These are phyloP conservation scores for Halisarca cf. caerulea DNA, from an alignment of 37 sponge, comb jelly and placozoan species.

Conservation along the genomic window DNA sequence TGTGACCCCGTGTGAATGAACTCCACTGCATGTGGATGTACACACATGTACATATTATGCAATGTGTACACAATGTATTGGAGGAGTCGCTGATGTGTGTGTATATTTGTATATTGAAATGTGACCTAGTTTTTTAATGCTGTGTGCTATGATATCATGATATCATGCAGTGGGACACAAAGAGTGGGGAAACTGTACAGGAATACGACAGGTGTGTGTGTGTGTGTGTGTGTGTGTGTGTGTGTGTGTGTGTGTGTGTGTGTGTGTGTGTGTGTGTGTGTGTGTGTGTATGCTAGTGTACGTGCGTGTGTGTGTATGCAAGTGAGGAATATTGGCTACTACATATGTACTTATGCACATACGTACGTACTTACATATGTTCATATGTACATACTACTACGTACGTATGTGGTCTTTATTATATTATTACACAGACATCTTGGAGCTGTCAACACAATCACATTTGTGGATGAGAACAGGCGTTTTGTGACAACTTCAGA, in stretches of 20 bases:
- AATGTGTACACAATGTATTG: neutral
- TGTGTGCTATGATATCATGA: neutral
- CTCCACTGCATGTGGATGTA: neutral
- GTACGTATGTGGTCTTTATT: neutral
- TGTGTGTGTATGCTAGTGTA: no score
- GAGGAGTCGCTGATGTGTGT: neutral
- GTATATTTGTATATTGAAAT: neutral
- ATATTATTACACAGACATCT: constrained; percentile 74
- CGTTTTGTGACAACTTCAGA: constrained; percentile 97
- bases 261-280: no score
- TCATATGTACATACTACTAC: no score
- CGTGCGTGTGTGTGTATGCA: no score
- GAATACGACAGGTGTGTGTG: constrained; percentile 84
- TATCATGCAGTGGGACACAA: constrained; percentile 78
- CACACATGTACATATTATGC: neutral
- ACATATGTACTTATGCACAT: no score
- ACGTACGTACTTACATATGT: no score
- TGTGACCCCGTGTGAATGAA: neutral
- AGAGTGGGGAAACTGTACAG: constrained; percentile 85
- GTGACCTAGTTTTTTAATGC: neutral
- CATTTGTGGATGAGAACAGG: constrained; percentile 96
- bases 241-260: no score
- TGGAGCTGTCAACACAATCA: constrained; percentile 96
- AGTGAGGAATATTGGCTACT: no score
- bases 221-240: no score